Base-by-base conservation (phyloP, 2,113 vertebrate species). In the Oceanites oceanicus region DNA sequence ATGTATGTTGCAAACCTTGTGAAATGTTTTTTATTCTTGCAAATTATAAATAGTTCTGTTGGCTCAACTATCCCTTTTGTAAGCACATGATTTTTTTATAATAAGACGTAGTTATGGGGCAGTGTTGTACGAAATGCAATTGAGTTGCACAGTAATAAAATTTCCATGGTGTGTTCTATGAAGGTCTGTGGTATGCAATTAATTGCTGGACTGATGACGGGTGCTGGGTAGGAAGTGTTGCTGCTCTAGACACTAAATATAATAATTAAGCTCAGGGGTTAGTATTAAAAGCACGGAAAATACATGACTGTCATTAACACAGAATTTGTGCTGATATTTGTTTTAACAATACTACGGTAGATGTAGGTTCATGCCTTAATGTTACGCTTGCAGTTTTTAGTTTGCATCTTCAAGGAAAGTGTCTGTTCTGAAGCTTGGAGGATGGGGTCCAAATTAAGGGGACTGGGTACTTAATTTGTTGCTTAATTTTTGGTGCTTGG, bases 131-230 rank as follows among this genome's bases (percentile, higher is more conserved):
- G 45, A 88, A 97, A 97, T 98, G 97, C 97, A 98, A 96, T 97
- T 97, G 95, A 97, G 97, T 97, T 97, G 94, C 96, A 92, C 97
- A 98, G 98, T 98, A 98, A 98, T 97, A 97, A 98, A 97, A 99
- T 99, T 99, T 98, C 98, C 98, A 98, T 98, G 98, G 98, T 98
- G 97, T 97, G 97, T 97, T 95, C 94, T 97, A 56, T 94, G 95
- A 94, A 97, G 98, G 98, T 98, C 97, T 97, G 95, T 98, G 98
- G 98, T 97, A 98, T 98, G 98, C 98, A 98, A 98, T 99, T 99
- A 99, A 98, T 97, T 98, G 97, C 96, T 93, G 95, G 90, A 97
- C 97, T 95, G 86, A 90, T 97, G 98, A 98, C 73, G 97, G 97
- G 97, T 92, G 83, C 97, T 98, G 97, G 91, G 92, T 97, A 97